A percentile compares a stretch with the other conserved stretches of the same genome.
phyloP scores from a whole-genome alignment of 2,113 vertebrate species.

The Craseonycteris thonglongyai region DNA sequence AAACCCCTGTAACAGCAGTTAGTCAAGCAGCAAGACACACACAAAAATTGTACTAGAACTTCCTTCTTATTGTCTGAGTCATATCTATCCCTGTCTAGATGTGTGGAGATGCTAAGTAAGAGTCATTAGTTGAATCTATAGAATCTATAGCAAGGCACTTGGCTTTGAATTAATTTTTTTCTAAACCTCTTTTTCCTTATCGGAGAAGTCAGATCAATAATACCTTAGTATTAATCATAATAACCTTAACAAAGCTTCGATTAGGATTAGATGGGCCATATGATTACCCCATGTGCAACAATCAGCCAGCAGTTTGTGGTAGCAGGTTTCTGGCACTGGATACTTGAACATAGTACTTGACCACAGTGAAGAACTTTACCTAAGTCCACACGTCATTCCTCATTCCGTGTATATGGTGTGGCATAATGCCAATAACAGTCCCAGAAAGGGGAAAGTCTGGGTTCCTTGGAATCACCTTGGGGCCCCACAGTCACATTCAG shows the following conservation, averaged over 20 bases:
- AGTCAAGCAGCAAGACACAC: not conserved
- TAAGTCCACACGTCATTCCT: not conserved
- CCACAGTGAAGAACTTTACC: not conserved
- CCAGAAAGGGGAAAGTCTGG: not conserved
- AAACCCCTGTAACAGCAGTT: not conserved
- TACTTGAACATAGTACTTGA: not conserved
- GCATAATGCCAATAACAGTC: not conserved
- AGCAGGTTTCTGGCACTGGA: not conserved
- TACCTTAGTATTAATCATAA: not conserved
- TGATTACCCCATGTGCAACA: not conserved
- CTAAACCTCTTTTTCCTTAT: not conserved
- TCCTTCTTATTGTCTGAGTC: not conserved
- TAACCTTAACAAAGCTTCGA: not conserved
- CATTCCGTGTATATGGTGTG: rapidly evolving
- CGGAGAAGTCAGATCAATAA: not conserved
- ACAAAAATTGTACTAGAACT: rapidly evolving
- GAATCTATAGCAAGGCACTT: not conserved
- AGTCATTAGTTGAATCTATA: not conserved
- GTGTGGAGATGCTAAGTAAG: rapidly evolving
- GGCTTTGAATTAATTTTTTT: not conserved
- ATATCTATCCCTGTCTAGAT: not conserved
- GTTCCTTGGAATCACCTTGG: not conserved
- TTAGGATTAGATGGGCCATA: not conserved
- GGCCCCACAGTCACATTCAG: not conserved
- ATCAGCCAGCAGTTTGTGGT: not conserved